A percentile compares a stretch with the other conserved stretches of the same genome.
These are phyloP conservation scores for Leuctra nigra DNA, from an alignment of 2,888 invertebrate genomes.

Conservation along the genomic window DNA sequence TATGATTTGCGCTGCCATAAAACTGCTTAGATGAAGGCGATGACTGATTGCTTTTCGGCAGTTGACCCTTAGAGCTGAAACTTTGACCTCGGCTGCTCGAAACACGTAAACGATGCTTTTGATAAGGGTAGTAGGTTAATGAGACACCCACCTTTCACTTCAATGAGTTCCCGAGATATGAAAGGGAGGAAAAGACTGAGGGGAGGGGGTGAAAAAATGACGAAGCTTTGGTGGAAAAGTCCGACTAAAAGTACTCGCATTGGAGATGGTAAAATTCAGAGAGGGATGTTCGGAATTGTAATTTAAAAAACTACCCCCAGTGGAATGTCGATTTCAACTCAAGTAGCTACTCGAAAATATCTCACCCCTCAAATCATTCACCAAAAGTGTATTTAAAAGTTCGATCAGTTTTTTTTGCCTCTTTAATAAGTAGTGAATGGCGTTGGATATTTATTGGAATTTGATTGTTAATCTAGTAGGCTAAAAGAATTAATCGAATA, in stretches of 20 bases:
- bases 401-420: no score
- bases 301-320: constrained; percentile 16
- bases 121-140: constrained; percentile 1
- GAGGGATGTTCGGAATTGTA: constrained; percentile 15
- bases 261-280: constrained; percentile 2
- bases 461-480: no score
- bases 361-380: neutral
- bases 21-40: neutral
- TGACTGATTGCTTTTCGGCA: no score
- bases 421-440: no score
- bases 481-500: no score
- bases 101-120: neutral
- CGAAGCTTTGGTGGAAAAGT: constrained; percentile 5
- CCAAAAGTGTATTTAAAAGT: no score
- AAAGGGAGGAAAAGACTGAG: constrained; percentile 14
- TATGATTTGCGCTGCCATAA: neutral
- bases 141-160: constrained; percentile 10
- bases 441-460: no score
- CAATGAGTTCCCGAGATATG: constrained; percentile 1
- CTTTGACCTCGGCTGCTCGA: no score
- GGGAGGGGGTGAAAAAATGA: constrained; percentile 11
- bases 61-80: no score
- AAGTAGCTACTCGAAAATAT: neutral
- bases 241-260: neutral
- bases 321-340: constrained; percentile 11